Evolutionary conservation across 2,888 invertebrate species (phyloP).

Genomic region (Mimumesa dahlbomi): DNA sequence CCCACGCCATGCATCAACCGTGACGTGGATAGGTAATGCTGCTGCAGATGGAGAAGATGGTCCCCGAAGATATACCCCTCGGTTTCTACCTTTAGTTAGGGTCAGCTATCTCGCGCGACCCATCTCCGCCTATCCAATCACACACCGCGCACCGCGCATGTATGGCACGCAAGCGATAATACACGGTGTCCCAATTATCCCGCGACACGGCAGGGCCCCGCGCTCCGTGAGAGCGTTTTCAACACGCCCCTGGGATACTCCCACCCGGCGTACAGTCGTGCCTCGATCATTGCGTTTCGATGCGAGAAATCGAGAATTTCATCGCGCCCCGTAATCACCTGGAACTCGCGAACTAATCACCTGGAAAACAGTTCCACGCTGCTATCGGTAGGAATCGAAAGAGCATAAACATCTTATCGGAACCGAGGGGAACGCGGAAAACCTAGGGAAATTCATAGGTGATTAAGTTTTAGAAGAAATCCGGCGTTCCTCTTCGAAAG

Average conservation of each 20-base stretch:
- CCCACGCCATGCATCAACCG: constrained; percentile 80
- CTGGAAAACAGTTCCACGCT: too few relatives aligned
- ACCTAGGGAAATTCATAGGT: too few relatives aligned
- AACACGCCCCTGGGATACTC: constrained; percentile 69
- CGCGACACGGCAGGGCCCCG: constrained; percentile 75
- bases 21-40: constrained; percentile 79
- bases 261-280: constrained; percentile 13
- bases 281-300: not conserved
- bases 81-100: constrained; percentile 77
- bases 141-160: constrained; percentile 75
- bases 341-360: too few relatives aligned
- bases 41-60: constrained; percentile 79
- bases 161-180: constrained; percentile 79
- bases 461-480: too few relatives aligned
- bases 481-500: too few relatives aligned
- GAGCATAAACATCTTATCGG: too few relatives aligned
- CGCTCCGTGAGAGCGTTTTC: constrained; percentile 74
- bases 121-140: constrained; percentile 80
- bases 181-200: constrained; percentile 80
- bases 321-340: too few relatives aligned
- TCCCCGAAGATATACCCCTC: constrained; percentile 76
- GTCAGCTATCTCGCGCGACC: constrained; percentile 80
- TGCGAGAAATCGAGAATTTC: too few relatives aligned
- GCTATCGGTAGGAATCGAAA: too few relatives aligned
- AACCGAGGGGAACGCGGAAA: too few relatives aligned